Base-by-base conservation (phyloP, 1,140 invertebrate species). In the Eurosta solidaginis region DNA sequence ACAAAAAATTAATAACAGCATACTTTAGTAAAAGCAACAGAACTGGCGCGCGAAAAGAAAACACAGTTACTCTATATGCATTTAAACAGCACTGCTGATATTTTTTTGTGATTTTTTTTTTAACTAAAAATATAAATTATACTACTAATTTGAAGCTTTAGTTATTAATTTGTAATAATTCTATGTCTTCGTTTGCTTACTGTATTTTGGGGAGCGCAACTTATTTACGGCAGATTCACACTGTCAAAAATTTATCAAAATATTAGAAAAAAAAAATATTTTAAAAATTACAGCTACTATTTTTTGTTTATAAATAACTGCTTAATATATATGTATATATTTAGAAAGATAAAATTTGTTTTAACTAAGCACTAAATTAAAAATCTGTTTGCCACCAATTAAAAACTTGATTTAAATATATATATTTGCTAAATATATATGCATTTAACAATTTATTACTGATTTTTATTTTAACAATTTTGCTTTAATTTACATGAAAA, bases 271-370 rank as follows among this genome's bases (percentile, higher is more conserved):
- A n/a, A n/a, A n/a, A n/a, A n/a, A n/a, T n/a, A n/a, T n/a, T n/a
- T n/a, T 47, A 47, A 3, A 27, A 9, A 33, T 20, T 59, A 59
- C 54, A 59, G 27, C 27, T 59, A 59, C 0, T n/a, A n/a, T n/a
- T n/a, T n/a, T n/a, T n/a, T n/a, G n/a, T 68, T 68, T 40, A 68
- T 68, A 68, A 68, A 68, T 68, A 68, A 9, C 59, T 12, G 9
- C n/a, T 33, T 33, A 59, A 54, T 12, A 14, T 29, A 33, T 42
- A 40, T n/a, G n/a, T n/a, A n/a, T n/a, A n/a, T n/a, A n/a, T n/a
- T n/a, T n/a, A 10, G 50, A n/a, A 68, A 40, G 36, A 68, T 20
- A 68, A 68, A 68, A 68, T 40, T 10, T 10, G 40, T 40, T 68
- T 42, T 40, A 68, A 68, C n/a, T 68, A 68, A 12, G 40, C 36